Evolutionary conservation across 2,888 invertebrate species (phyloP), one percentile per base, ranked within the genome.

Genomic region (Myopa testacea): DNA sequence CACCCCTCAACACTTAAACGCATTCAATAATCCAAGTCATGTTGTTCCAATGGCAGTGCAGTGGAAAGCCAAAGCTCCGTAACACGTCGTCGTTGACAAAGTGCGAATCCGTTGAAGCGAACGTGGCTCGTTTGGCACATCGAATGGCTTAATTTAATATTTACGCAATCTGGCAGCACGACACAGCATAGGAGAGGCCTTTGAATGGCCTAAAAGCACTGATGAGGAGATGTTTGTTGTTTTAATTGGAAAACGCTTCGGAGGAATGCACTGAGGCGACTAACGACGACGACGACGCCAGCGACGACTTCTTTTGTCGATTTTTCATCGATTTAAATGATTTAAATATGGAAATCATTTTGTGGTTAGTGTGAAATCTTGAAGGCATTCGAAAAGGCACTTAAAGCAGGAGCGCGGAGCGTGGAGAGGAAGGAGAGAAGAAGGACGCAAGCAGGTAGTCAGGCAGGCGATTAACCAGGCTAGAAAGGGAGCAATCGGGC

Each of bases 61-160:
- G n/a, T 10, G 12, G 62, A 19, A 68, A n/a, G 3, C 40, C 45
- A 4, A 50, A 45, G 19, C 50, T 26, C n/a, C 7, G 38, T 7
- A 10, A 37, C 16, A 40, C 45, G 37, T 34, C 55, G 38, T n/a
- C 60, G 65, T 72, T 72, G 72, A 72, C 77, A 72, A 77, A 77
- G 77, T 77, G 77, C 77, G 77, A 72, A 77, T 55, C 67, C 72
- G 67, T 60, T 52, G 65, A 67, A 67, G 78, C 70, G 67, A 14
- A 67, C 63, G 34, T 10, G 4, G 62, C 38, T 26, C 50, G 52
- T 12, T 4, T 4, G 38, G 58, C 55, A 6, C 55, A 34, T 67
- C 67, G 60, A 65, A 75, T 68, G 75, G 75, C 75, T 75, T 75
- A 68, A 75, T 75, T 75, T 75, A 68, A 69, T 75, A 60, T 69